Evolutionary conservation across 2,888 invertebrate species (phyloP).

Genomic region (Lysandra coridon): DNA sequence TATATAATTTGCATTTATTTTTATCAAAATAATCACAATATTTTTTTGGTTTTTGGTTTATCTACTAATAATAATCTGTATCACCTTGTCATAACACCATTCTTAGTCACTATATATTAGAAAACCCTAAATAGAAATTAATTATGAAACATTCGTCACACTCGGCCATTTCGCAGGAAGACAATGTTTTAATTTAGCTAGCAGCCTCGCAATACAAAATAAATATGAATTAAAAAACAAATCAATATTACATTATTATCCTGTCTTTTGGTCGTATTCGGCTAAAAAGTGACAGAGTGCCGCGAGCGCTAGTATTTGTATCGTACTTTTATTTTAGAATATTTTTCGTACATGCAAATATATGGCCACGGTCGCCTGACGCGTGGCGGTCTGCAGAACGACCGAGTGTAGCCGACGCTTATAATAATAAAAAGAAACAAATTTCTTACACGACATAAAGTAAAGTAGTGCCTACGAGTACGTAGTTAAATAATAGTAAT

Average conservation of each 20-base stretch:
- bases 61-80: background rate
- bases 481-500: background rate
- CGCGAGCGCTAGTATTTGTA: too few relatives aligned
- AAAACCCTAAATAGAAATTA: background rate
- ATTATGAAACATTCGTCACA: background rate
- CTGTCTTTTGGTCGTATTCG: too few relatives aligned
- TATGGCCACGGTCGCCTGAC: background rate
- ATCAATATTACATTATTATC: too few relatives aligned
- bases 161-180: background rate
- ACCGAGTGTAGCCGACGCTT: background rate
- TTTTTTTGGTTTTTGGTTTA: conserved; percentile 26
- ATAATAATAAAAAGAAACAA: background rate
- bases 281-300: too few relatives aligned
- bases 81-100: conserved; percentile 19
- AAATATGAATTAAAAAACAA: too few relatives aligned
- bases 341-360: too few relatives aligned
- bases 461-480: background rate
- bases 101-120: background rate
- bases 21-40: conserved; percentile 29
- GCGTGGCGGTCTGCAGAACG: background rate
- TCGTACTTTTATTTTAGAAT: too few relatives aligned
- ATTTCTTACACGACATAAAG: background rate
- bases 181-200: background rate
- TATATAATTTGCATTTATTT: conserved; percentile 24
- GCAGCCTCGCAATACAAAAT: background rate